A percentile compares a stretch with the other conserved stretches of the same genome.
These are phyloP conservation scores for Cyclargus thomasi DNA, from an alignment of 1,140 invertebrate species.

Conservation along the genomic window DNA sequence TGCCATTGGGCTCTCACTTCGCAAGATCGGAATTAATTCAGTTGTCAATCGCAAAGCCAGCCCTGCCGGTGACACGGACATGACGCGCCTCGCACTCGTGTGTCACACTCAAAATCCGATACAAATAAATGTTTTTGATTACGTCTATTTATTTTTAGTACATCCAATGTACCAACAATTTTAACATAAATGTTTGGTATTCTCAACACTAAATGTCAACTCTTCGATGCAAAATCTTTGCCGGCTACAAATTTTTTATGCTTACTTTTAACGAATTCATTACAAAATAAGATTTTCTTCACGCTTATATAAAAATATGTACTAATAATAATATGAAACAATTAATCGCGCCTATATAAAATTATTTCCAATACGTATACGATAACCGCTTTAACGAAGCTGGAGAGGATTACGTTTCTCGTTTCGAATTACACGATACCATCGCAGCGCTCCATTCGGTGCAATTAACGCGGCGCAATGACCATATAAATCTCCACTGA, in stretches of 20 bases:
- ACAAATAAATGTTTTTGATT: no score
- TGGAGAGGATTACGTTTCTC: slow-evolving; percentile 53
- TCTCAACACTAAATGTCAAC: no score
- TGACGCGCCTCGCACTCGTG: neutral
- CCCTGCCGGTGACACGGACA: slow-evolving; percentile 23
- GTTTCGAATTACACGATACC: slow-evolving; percentile 53
- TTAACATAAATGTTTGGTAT: no score
- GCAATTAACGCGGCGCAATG: slow-evolving; percentile 70
- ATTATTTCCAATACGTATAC: slow-evolving; percentile 13
- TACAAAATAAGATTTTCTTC: no score
- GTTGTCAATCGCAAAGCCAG: neutral
- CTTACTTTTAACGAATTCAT: no score
- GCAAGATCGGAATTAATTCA: slow-evolving; percentile 16
- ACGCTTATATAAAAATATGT: no score
- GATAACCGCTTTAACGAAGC: slow-evolving; percentile 26
- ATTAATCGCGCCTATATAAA: neutral
- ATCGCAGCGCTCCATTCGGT: slow-evolving; percentile 59
- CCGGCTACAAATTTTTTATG: no score
- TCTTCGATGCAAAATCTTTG: no score
- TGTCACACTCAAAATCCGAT: neutral
- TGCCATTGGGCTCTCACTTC: slow-evolving; percentile 54
- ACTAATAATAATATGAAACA: no score
- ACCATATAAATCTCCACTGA: slow-evolving; percentile 67
- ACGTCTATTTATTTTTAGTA: no score
- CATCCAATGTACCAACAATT: no score